Base-by-base conservation (phyloP, 1,140 invertebrate species). In the Caenorhabditis elegans region DNA sequence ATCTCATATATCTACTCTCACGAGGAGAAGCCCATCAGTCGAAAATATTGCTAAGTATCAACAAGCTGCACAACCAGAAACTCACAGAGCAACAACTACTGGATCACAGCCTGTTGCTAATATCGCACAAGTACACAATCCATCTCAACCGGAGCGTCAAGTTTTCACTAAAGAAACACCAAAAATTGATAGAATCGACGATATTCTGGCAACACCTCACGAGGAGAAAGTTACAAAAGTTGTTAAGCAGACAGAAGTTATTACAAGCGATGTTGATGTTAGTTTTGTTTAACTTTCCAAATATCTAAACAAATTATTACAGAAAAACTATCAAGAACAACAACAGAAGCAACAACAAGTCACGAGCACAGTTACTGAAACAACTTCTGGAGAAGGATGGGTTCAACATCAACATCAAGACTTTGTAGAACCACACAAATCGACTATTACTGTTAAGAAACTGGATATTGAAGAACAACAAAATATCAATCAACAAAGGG, bases 341-440 rank as follows among this genome's bases (percentile, higher is more conserved):
- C 60, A 46, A 79, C 78, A 79, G 34, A 60, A 60, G 36, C 39
- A 60, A 47, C 26, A 46, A 55, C 51, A 79, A 79, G 78, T 79
- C 51, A 55, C 39, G 55, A 79, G 48, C 46, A 77, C 76, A 28
- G 76, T 77, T 43, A 77, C 76, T 49, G 76, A 77, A 6, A 81
- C 80, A 39, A 81, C 80, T 28, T 76, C 80, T 53, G 80, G 80
- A 34, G 80, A 81, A 31, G 80, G 80, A 76, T 81, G 80, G 80
- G 80, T 81, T 34, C 60, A 81, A 17, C 46, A 76, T 43, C 34
- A 70, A 24, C 80, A 76, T 36, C 53, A 81, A 81, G 60, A 70
- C 34, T 70, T 70, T 39, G 60, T 70, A n/a, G 80, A 81, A 19
- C 76, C 76, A 10, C 76, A 77, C 19, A 51, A 51, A 31, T 49